Conservation (phyloP, 2,113 vertebrate genomes). For the Rhinopomastus cyanomelas region DNA sequence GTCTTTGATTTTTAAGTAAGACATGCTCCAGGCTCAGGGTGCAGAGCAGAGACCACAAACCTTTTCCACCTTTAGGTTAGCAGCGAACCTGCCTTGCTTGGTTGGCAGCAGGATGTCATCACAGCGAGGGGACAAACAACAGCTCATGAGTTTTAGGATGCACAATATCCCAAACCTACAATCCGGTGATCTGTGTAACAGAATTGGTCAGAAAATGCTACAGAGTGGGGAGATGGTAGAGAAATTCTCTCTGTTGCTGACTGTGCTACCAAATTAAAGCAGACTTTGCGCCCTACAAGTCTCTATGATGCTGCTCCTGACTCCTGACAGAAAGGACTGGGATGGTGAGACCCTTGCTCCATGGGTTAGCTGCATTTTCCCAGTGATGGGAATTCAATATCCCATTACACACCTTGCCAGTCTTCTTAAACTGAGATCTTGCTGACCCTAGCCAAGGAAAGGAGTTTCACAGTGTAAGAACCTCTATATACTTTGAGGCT, state of each 20-base stretch:
- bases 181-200: not conserved
- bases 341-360: not conserved
- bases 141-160: not conserved
- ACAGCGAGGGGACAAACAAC: too few relatives aligned
- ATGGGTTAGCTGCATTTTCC: not conserved
- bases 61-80: not conserved
- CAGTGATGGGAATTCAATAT: not conserved
- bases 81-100: not conserved
- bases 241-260: not conserved
- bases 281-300: not conserved
- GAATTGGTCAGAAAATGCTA: not conserved
- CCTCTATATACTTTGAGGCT: not conserved
- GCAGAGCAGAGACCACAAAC: not conserved
- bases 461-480: fast-evolving
- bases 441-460: not conserved
- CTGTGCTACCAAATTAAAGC: not conserved
- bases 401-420: not conserved
- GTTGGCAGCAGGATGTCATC: not conserved
- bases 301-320: not conserved
- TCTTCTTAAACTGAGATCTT: not conserved
- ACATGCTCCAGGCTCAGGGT: not conserved
- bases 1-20: not conserved
- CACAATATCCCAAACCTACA: not conserved
- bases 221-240: not conserved
- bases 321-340: not conserved